phyloP scores from a whole-genome alignment of 2,113 vertebrate genomes.

The Barnardius zonarius region DNA sequence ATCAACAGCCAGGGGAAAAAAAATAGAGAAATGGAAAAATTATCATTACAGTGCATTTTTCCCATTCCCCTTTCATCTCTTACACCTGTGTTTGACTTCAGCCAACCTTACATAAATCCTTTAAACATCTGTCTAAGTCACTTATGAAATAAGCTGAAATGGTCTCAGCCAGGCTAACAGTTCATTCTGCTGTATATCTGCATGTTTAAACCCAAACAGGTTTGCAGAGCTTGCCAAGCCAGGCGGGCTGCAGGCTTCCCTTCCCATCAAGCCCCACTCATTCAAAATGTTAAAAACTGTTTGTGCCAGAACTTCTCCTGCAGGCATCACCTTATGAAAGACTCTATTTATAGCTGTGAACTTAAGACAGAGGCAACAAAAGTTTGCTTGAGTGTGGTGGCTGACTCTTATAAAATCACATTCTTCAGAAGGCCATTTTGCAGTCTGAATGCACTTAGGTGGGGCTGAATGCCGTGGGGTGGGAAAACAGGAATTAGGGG shows the following conservation, averaged over 20 bases:
- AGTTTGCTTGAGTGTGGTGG: not conserved
- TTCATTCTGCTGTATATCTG: slow-evolving; percentile 53
- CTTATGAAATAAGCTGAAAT: slow-evolving; percentile 71
- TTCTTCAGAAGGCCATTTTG: not conserved
- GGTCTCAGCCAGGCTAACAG: slow-evolving; percentile 67
- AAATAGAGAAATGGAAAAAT: slow-evolving; percentile 70
- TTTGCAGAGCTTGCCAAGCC: slow-evolving; percentile 55
- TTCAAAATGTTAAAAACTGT: slow-evolving; percentile 9
- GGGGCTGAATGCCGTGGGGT: rapidly evolving
- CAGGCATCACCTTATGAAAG: slow-evolving; percentile 2
- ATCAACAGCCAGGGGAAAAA: slow-evolving; percentile 58
- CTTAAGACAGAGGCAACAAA: not conserved
- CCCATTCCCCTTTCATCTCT: slow-evolving; percentile 77
- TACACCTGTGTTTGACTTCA: slow-evolving; percentile 80
- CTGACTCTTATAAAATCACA: not conserved
- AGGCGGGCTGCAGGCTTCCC: slow-evolving; percentile 24
- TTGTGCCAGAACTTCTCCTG: slow-evolving; percentile 48
- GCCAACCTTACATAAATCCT: slow-evolving; percentile 76
- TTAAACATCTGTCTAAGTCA: slow-evolving; percentile 76
- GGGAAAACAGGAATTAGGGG: not conserved
- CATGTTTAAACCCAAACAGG: slow-evolving; percentile 60
- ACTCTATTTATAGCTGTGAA: slow-evolving; percentile 37
- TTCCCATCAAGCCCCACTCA: slow-evolving; percentile 44
- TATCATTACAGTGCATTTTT: slow-evolving; percentile 68
- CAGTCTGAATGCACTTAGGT: not conserved